Conservation (phyloP, 30 jellyfish, hydroid and myxozoan species). For the Hydractinia symbiolongicarpus region DNA sequence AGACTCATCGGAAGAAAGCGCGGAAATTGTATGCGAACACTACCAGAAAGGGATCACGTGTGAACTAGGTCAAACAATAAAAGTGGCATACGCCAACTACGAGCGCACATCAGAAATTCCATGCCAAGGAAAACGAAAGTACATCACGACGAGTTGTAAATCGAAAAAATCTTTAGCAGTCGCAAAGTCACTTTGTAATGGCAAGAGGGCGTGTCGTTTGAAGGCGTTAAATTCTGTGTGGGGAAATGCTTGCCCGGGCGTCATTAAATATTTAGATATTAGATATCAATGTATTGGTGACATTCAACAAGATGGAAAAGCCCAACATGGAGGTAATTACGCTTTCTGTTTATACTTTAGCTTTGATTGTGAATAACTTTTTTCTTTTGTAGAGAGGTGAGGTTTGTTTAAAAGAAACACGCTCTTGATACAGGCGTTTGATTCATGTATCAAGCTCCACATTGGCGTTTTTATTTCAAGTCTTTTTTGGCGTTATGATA, state of each 20-base stretch:
- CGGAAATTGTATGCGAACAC: constrained; percentile 52
- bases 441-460: no score
- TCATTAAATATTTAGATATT: constrained; percentile 41
- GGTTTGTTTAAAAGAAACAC: no score
- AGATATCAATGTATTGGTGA: constrained; percentile 38
- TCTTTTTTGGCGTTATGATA: no score
- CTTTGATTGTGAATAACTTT: neutral
- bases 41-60: constrained; percentile 35
- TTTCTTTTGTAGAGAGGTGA: no score
- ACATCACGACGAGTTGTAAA: constrained; percentile 32
- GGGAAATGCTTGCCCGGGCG: constrained; percentile 68
- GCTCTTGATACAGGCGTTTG: no score
- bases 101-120: constrained; percentile 61
- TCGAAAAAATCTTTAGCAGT: constrained; percentile 10
- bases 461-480: no score
- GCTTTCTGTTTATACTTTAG: neutral
- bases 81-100: constrained; percentile 43
- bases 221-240: constrained; percentile 45
- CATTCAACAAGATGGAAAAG: constrained; percentile 12
- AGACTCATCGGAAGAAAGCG: constrained; percentile 45
- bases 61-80: constrained; percentile 42
- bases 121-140: constrained; percentile 55
- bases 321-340: constrained; percentile 32
- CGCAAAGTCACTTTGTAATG: constrained; percentile 42
- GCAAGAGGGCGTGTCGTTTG: constrained; percentile 31